phyloP scores from a whole-genome alignment of 2,888 invertebrate species.

The Watsonalla cultraria region DNA sequence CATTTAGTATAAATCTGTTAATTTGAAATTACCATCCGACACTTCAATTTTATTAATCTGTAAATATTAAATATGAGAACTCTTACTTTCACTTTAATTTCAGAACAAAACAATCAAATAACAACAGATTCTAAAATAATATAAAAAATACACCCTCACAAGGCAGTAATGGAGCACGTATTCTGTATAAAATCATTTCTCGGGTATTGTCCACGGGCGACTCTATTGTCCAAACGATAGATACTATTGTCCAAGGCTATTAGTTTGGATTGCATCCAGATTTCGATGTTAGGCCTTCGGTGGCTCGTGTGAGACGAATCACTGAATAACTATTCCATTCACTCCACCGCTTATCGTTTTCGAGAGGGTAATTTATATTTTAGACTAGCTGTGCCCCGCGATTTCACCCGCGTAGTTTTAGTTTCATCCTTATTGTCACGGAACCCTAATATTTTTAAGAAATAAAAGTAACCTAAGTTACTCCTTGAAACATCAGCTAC shows the following conservation, averaged over 20 bases:
- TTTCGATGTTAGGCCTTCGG: conserved; percentile 13
- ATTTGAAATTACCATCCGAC: no score
- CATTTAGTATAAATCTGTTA: no score
- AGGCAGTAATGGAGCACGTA: conserved; percentile 6
- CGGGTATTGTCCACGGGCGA: conserved; percentile 25
- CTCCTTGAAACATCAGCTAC: no score
- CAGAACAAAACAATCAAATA: no score
- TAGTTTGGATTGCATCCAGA: conserved; percentile 57
- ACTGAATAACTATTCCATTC: conserved; percentile 33
- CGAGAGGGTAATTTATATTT: conserved; percentile 22
- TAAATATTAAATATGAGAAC: no score
- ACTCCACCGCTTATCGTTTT: conserved; percentile 34
- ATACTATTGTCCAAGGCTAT: conserved; percentile 51
- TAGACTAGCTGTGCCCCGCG: no score
- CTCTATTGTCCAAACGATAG: conserved; percentile 48
- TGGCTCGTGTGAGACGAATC: conserved; percentile 55
- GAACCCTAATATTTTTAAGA: no score
- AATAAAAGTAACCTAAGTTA: no score
- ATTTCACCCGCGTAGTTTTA: no score
- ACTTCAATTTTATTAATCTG: no score
- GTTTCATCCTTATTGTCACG: no score
- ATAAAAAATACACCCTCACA: background rate
- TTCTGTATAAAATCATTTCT: conserved; percentile 26
- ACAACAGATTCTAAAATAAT: background rate
- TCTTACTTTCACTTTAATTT: no score